phyloP scores from a whole-genome alignment of 1,140 invertebrate genomes.

The Copidosoma floridanum region DNA sequence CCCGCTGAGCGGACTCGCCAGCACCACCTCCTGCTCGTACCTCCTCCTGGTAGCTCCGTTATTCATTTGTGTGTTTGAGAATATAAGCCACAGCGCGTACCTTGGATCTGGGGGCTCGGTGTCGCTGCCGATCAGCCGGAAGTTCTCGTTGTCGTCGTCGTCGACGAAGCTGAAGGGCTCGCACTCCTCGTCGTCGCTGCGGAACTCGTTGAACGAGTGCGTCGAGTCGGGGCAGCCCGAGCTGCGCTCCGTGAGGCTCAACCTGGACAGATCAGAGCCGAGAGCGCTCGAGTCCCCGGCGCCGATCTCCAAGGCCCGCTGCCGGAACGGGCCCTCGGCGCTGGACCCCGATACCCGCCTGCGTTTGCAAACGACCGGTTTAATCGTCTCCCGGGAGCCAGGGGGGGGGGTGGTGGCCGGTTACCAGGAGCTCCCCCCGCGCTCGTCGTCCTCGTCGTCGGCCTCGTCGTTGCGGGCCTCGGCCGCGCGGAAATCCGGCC shows the following conservation, averaged over 20 bases:
- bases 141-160: neutral
- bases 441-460: constrained; percentile 1
- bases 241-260: neutral
- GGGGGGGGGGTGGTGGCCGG: too few species aligned
- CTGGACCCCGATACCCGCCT: neutral
- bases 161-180: too few species aligned
- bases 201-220: neutral
- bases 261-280: neutral
- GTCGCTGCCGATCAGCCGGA: too few species aligned
- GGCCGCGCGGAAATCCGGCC: constrained; percentile 31
- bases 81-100: constrained; percentile 29
- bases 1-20: neutral
- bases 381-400: too few species aligned
- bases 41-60: constrained; percentile 8
- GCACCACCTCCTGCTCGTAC: neutral
- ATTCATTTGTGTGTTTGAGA: constrained; percentile 31
- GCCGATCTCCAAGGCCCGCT: neutral
- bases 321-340: neutral
- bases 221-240: too few species aligned
- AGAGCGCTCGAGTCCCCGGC: constrained; percentile 8
- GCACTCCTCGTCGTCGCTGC: neutral
- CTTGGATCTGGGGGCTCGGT: too few species aligned
- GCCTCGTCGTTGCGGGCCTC: constrained; percentile 25
- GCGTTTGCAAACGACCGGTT: too few species aligned
- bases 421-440: too few species aligned